A percentile compares a stretch with the other conserved stretches of the same genome.
Conservation (phyloP, 2,113 vertebrate species). For the Charina bottae region DNA sequence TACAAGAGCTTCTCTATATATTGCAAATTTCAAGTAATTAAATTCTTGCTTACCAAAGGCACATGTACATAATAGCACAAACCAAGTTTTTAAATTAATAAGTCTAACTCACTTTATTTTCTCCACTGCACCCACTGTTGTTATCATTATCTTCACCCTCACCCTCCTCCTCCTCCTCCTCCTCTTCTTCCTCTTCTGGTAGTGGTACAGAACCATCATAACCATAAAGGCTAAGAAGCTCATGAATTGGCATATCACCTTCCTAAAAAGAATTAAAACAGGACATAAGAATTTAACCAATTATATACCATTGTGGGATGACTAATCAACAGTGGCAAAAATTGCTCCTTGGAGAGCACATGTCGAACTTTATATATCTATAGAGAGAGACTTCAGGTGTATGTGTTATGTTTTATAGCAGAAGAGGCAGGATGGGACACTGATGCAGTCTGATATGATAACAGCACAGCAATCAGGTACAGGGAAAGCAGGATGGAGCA, state of each 20-base stretch:
- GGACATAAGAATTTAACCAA: constrained; percentile 29
- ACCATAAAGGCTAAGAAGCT: constrained; percentile 93
- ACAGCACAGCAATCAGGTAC: background rate
- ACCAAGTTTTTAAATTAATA: constrained; percentile 11
- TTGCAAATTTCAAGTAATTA: background rate
- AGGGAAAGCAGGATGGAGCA: background rate
- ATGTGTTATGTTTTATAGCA: background rate
- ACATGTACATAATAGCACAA: constrained; percentile 4
- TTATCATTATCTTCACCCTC: constrained; percentile 88
- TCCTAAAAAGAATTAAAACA: constrained; percentile 77
- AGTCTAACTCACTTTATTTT: constrained; percentile 76
- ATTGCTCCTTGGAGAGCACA: background rate
- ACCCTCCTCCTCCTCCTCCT: constrained; percentile 90
- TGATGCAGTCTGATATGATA: background rate
- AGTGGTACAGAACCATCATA: constrained; percentile 85
- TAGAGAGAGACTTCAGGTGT: background rate
- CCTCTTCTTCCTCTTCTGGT: constrained; percentile 84
- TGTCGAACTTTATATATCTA: background rate
- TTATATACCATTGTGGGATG: constrained; percentile 14
- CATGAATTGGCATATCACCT: constrained; percentile 96
- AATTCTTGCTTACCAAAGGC: constrained; percentile 17
- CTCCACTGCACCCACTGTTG: constrained; percentile 89
- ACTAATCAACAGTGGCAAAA: constrained; percentile 12
- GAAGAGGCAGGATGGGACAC: background rate
- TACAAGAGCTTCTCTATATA: constrained; percentile 10